Conservation (phyloP, 2,113 vertebrate genomes). For the Neofelis nebulosa region DNA sequence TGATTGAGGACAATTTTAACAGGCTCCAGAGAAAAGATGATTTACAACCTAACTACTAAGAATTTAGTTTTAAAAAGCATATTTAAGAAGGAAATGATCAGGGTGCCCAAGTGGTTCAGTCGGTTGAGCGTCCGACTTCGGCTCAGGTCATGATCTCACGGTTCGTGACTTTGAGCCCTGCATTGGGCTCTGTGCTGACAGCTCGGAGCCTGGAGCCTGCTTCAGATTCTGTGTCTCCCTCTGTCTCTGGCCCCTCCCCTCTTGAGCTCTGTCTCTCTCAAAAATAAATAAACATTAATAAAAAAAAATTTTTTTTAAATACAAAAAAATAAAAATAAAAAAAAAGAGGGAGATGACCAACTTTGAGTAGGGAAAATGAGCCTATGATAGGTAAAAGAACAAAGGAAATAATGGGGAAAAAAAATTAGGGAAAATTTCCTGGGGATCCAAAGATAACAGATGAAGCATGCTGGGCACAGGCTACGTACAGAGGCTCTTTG, state of each 20-base stretch:
- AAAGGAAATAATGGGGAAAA: background rate
- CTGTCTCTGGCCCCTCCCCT: too few relatives aligned
- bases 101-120: too few relatives aligned
- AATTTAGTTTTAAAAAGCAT: background rate
- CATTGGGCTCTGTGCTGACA: too few relatives aligned
- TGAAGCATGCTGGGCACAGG: background rate
- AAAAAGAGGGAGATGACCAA: constrained; percentile 16
- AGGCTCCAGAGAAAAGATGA: constrained; percentile 22
- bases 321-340: too few relatives aligned
- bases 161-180: too few relatives aligned
- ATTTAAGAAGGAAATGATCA: constrained; percentile 29
- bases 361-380: constrained; percentile 3
- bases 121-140: too few relatives aligned
- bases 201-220: too few relatives aligned
- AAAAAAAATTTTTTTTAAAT: too few relatives aligned
- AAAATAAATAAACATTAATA: too few relatives aligned
- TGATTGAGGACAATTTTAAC: background rate
- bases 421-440: constrained; percentile 2
- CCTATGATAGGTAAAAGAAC: constrained; percentile 3
- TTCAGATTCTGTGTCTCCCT: too few relatives aligned
- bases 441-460: background rate
- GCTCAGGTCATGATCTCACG: too few relatives aligned
- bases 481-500: background rate
- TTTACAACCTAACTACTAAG: background rate
- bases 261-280: too few relatives aligned